Evolutionary conservation across 1,140 invertebrate genomes (phyloP).

Genomic region (Zaprionus kolodkinae): DNA sequence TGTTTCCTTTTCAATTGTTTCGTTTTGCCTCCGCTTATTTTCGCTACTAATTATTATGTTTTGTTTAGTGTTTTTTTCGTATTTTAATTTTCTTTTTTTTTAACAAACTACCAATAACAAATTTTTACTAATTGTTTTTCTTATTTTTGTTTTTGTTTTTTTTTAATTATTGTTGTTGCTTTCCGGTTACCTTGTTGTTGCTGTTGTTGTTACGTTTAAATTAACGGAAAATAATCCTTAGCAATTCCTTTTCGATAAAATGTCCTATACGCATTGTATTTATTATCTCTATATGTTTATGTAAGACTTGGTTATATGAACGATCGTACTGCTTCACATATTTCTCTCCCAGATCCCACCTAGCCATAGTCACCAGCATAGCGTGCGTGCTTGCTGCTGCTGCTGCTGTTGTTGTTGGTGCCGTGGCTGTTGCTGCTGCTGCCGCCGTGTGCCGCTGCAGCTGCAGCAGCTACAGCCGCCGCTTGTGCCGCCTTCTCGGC

Average conservation of each 20-base stretch:
- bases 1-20: conserved; percentile 20
- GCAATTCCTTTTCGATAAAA: conserved; percentile 75
- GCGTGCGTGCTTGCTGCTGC: conserved; percentile 56
- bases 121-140: conserved; percentile 78
- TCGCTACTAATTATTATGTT: conserved; percentile 54
- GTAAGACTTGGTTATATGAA: conserved; percentile 28
- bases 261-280: conserved; percentile 51
- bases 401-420: conserved; percentile 21
- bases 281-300: conserved; percentile 44
- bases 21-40: conserved; percentile 43
- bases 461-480: conserved; percentile 57
- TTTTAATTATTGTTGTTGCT: conserved; percentile 79
- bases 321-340: not conserved
- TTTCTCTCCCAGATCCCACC: not conserved
- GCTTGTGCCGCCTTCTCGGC: conserved; percentile 69
- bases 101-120: conserved; percentile 83
- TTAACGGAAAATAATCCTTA: conserved; percentile 66
- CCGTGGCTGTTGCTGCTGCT: conserved; percentile 21
- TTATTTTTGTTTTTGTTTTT: conserved; percentile 28
- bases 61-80: conserved; percentile 20
- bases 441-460: conserved; percentile 26
- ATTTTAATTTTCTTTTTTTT: conserved; percentile 49
- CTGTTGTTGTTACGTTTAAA: conserved; percentile 48
- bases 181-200: conserved; percentile 76
- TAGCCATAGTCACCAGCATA: conserved; percentile 73